Evolutionary conservation across 2,797 vertebrate genomes (phyloP).

Genomic region (Ispidina lecontei): DNA sequence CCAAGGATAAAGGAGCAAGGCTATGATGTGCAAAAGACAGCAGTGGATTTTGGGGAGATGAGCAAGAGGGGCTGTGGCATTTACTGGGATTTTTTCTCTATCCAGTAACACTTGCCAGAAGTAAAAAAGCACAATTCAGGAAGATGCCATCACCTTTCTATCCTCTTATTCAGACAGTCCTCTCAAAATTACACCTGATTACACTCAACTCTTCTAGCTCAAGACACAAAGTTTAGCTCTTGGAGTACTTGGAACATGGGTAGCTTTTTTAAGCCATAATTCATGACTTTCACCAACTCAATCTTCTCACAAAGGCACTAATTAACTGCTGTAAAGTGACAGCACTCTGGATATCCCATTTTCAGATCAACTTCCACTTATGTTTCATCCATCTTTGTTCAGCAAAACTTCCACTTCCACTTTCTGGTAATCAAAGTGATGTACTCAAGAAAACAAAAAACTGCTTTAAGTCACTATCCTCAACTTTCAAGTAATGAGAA

Average conservation of each 20-base stretch:
- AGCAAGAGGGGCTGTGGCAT: neutral
- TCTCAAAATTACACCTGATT: neutral
- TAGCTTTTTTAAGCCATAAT: neutral
- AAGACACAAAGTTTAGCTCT: neutral
- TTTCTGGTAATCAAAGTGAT: neutral
- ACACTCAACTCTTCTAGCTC: neutral
- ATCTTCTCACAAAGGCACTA: neutral
- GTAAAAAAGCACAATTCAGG: neutral
- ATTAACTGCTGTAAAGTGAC: neutral
- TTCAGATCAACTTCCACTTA: neutral
- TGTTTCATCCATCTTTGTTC: neutral
- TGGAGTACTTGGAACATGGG: neutral
- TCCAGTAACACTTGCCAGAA: neutral
- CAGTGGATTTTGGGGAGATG: neutral
- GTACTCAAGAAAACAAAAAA: neutral
- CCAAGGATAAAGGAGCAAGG: neutral
- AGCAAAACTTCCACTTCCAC: neutral
- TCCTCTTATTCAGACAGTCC: neutral
- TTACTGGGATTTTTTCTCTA: neutral
- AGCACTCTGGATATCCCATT: neutral
- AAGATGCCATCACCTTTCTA: neutral
- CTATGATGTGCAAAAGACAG: neutral
- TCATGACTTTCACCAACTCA: neutral
- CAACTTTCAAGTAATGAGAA: neutral
- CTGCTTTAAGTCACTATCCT: neutral